A percentile compares a stretch with the other conserved stretches of the same genome.
Evolutionary conservation across 2,113 vertebrate species (phyloP).

Genomic region (Odobenus rosmarus): DNA sequence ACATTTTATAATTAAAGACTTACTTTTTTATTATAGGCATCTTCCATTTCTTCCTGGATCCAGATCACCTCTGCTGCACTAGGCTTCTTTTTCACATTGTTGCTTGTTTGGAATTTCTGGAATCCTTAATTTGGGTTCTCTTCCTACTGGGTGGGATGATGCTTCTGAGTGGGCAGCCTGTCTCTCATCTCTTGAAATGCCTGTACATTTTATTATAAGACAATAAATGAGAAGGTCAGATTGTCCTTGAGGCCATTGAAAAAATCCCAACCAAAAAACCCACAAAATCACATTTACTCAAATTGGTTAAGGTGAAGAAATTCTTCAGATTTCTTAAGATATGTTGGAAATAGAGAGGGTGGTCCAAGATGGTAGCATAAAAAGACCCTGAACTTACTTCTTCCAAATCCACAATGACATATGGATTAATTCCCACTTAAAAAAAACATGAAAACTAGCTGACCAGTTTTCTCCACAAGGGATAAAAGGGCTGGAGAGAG

Average conservation of each 20-base stretch:
- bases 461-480: background rate
- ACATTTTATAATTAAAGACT: slow-evolving; percentile 72
- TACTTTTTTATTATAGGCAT: slow-evolving; percentile 63
- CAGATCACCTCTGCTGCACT: slow-evolving; percentile 40
- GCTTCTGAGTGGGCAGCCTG: background rate
- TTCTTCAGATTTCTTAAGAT: background rate
- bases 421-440: background rate
- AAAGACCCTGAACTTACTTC: background rate
- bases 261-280: background rate
- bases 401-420: background rate
- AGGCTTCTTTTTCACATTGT: slow-evolving; percentile 50
- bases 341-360: background rate
- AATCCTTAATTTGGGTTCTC: slow-evolving; percentile 6
- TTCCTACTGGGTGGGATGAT: background rate
- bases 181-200: background rate
- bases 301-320: background rate
- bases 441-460: background rate
- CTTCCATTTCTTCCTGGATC: slow-evolving; percentile 61
- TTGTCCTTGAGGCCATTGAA: background rate
- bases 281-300: background rate
- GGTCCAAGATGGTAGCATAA: background rate
- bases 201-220: slow-evolving; percentile 43
- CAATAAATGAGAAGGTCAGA: slow-evolving; percentile 1
- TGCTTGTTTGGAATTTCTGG: slow-evolving; percentile 6
- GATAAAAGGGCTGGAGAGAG: background rate